Base-by-base conservation (phyloP, 2,113 vertebrate species). In the Corapipo altera region DNA sequence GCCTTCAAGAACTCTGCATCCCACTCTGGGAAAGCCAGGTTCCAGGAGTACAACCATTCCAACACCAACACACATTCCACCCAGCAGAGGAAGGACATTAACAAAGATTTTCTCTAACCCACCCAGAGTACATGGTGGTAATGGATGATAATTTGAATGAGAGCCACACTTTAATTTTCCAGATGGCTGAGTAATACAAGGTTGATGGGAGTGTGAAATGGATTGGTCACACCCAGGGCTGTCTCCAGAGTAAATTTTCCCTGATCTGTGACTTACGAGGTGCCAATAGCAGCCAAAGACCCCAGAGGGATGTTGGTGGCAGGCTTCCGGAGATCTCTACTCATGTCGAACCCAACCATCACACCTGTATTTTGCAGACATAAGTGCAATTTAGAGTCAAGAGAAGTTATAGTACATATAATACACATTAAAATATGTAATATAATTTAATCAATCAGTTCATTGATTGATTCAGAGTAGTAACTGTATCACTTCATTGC, bases 311-410 rank as follows among this genome's bases (percentile, higher is more conserved):
- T 98, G 98, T 98, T 99, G 93, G 98, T 92, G 37, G 98, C 97
- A 5, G 99, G 99, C 78, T 98, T 98, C 96, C 98, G 98, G 93
- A 99, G 99, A 96, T 99, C 99, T 78, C 99, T 98, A 54, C 99
- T 99, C 99, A 99, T 99, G 95, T 99, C 99, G 98, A 99, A 99
- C 64, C 99, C 99, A 46, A 99, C 99, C 99, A 99, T 99, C 95
- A 99, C 99, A 96, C 99, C 99, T 99, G 96, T 10, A 77, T 71
- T 91, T 90, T 62, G 41, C 30, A 91, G 90, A 95, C n/a, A 93
- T 51, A 96, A 95, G 64, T 24, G 65, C 43, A 89, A 75, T 43
- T 77, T 54, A 82, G 59, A 91, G 48, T 91, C 75, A 93, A 61
- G 84, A n/a, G 49, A 59, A 77, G 24, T 84, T 81, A 81, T 2